Evolutionary conservation across 2,888 invertebrate species (phyloP).

Genomic region (Hipparchia sbordonii): DNA sequence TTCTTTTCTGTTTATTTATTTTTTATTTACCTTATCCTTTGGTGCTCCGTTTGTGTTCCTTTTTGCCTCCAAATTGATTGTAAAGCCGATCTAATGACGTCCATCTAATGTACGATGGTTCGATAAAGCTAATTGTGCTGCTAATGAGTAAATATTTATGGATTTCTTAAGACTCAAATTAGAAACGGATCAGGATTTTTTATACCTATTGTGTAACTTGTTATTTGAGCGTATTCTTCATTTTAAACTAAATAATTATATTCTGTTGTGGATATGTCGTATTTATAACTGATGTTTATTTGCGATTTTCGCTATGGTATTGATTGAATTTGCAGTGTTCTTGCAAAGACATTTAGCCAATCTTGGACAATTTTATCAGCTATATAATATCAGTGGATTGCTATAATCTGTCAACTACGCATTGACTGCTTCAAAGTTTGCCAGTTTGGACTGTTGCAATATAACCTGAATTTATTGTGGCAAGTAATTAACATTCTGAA

Average conservation of each 20-base stretch:
- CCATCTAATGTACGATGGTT: slow-evolving; percentile 69
- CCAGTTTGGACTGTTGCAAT: background rate
- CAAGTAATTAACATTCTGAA: slow-evolving; percentile 3
- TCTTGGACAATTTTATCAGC: background rate
- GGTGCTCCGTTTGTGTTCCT: slow-evolving; percentile 66
- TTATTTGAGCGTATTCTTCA: background rate
- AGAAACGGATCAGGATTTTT: slow-evolving; percentile 3
- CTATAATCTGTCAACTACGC: background rate
- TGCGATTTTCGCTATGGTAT: background rate
- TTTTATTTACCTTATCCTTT: slow-evolving; percentile 79
- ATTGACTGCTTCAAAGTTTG: background rate
- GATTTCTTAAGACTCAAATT: slow-evolving; percentile 14
- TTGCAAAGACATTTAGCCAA: background rate
- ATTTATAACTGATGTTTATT: background rate
- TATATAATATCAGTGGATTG: background rate
- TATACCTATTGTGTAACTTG: background rate
- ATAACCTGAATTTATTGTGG: background rate
- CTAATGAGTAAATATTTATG: slow-evolving; percentile 58
- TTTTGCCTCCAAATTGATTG: slow-evolving; percentile 79
- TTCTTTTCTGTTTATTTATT: slow-evolving; percentile 77
- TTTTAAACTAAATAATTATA: background rate
- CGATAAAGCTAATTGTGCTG: slow-evolving; percentile 71
- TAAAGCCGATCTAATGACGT: slow-evolving; percentile 76
- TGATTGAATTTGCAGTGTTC: background rate
- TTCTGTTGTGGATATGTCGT: background rate